Conservation (phyloP, 1,140 invertebrate genomes). For the Eriosoma lanigerum region DNA sequence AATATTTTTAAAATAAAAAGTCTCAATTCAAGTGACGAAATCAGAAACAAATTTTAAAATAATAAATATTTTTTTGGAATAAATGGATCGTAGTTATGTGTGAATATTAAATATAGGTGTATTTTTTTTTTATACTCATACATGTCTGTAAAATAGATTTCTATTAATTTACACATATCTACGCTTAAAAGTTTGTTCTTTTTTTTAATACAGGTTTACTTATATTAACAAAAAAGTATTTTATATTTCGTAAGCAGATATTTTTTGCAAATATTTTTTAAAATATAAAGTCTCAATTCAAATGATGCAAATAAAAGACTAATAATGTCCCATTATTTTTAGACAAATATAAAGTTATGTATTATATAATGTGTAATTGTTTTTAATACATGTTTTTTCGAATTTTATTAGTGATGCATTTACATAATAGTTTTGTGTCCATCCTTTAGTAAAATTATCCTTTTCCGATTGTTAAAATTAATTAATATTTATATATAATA, state of each 20-base stretch:
- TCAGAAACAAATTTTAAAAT: not conserved
- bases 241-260: not conserved
- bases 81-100: not conserved
- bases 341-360: not conserved
- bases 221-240: constrained; percentile 19
- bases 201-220: not conserved
- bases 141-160: not conserved
- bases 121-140: not conserved
- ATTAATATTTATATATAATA: not conserved
- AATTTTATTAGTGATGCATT: not conserved
- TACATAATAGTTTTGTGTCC: not conserved
- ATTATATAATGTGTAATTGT: not conserved
- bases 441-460: constrained; percentile 17
- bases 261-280: constrained; percentile 10
- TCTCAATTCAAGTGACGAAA: constrained; percentile 8
- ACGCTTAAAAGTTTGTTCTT: not conserved
- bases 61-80: constrained; percentile 19
- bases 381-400: not conserved
- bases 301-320: not conserved
- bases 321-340: not conserved
- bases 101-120: not conserved
- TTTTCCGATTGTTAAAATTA: not conserved
- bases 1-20: not conserved
- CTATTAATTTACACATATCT: not conserved
- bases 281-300: constrained; percentile 4